These are phyloP conservation scores for Triplophysa bombifrons DNA, from an alignment of 2,797 vertebrate species.

Conservation along the genomic window DNA sequence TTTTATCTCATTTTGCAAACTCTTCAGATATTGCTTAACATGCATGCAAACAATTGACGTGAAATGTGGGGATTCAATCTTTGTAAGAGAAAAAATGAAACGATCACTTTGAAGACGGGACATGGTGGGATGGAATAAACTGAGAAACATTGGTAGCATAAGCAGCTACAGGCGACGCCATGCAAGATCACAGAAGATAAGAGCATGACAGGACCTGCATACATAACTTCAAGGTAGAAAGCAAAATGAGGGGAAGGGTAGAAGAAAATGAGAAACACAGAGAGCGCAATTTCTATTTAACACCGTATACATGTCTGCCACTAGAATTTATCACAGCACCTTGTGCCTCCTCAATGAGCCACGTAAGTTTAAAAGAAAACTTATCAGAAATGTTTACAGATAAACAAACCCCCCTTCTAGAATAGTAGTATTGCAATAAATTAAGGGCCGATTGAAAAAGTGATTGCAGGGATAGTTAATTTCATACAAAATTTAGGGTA, in stretches of 20 bases:
- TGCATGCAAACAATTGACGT: conserved; percentile 52
- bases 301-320: neutral
- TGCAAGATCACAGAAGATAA: conserved; percentile 66
- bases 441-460: neutral
- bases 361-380: no score
- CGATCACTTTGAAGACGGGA: conserved; percentile 56
- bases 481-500: neutral
- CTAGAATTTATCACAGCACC: no score
- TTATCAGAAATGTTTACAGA: neutral
- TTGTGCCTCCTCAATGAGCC: no score
- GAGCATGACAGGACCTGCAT: conserved; percentile 64
- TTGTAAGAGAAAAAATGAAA: conserved; percentile 69
- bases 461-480: neutral
- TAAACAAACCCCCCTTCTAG: neutral
- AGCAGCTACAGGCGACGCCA: conserved; percentile 56
- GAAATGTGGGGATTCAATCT: conserved; percentile 63
- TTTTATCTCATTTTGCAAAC: neutral
- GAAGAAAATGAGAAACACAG: neutral
- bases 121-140: conserved; percentile 28
- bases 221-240: neutral
- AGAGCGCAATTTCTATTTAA: neutral
- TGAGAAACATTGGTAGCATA: conserved; percentile 43
- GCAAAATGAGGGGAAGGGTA: conserved; percentile 49
- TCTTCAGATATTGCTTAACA: conserved; percentile 3
- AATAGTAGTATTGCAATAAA: neutral